Conservation (phyloP, 2,113 vertebrate genomes). For the Pithys albifrons region DNA sequence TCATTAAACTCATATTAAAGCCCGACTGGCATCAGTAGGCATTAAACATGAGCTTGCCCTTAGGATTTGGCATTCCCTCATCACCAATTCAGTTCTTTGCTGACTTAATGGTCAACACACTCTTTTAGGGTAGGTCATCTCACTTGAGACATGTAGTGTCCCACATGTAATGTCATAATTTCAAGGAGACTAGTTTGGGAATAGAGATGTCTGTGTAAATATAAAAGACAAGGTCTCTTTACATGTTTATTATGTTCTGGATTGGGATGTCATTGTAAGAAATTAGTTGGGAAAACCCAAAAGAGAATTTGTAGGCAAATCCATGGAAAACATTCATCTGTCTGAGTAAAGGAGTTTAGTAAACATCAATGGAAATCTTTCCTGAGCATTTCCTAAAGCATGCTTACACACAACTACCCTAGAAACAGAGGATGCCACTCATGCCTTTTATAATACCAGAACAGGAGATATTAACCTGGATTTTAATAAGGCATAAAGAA, state of each 20-base stretch:
- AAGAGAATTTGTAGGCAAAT: neutral
- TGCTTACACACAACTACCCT: neutral
- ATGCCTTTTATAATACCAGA: neutral
- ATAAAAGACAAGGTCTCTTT: neutral
- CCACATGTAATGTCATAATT: neutral
- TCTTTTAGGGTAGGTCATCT: neutral
- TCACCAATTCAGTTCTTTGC: neutral
- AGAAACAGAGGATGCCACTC: neutral
- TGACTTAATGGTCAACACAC: neutral
- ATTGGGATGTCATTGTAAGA: neutral
- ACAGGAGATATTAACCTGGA: neutral
- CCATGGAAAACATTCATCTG: neutral
- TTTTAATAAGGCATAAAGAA: neutral
- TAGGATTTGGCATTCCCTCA: neutral
- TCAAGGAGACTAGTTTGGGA: neutral
- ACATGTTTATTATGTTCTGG: neutral
- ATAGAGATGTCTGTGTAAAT: neutral
- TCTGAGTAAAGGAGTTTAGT: neutral
- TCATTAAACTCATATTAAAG: neutral
- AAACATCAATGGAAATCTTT: neutral
- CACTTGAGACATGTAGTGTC: neutral
- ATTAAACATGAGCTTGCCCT: neutral
- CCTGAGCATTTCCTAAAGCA: neutral
- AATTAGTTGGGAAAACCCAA: neutral
- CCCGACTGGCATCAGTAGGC: neutral